Conservation (phyloP, 2,113 vertebrate genomes). For the Peromyscus californicus region DNA sequence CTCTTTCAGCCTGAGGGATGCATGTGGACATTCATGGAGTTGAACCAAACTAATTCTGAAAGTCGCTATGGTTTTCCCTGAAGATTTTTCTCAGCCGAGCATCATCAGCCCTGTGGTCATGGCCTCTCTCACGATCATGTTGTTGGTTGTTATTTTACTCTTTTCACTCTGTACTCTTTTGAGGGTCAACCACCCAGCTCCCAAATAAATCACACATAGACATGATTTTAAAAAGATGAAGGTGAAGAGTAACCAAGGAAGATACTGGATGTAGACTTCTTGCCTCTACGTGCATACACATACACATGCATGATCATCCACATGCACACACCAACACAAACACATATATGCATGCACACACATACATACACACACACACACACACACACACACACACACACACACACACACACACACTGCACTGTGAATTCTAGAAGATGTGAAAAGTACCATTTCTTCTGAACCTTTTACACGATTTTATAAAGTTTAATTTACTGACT, state of each 20-base stretch:
- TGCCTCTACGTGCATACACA: not conserved
- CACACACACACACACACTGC: not conserved
- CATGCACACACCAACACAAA: not conserved
- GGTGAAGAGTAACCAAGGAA: not conserved
- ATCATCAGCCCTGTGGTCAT: not conserved
- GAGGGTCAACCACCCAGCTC: too few species aligned
- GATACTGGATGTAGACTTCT: not conserved
- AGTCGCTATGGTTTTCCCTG: not conserved
- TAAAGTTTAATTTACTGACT: not conserved
- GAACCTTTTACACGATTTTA: not conserved
- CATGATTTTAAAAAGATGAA: not conserved
- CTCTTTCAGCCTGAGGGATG: not conserved
- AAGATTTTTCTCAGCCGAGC: not conserved
- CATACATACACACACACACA: not conserved
- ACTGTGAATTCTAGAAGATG: slow-evolving; percentile 5
- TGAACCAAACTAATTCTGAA: not conserved
- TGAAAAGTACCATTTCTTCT: not conserved
- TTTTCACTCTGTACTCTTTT: too few species aligned
- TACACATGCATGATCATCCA: not conserved
- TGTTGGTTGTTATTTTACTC: too few species aligned
- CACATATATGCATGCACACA: not conserved
- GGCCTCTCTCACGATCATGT: rapidly evolving
- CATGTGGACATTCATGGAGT: not conserved
- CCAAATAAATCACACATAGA: too few species aligned
- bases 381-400: too few species aligned